Conservation (phyloP, 2,113 vertebrate genomes). For the Sminthopsis crassicaudata region DNA sequence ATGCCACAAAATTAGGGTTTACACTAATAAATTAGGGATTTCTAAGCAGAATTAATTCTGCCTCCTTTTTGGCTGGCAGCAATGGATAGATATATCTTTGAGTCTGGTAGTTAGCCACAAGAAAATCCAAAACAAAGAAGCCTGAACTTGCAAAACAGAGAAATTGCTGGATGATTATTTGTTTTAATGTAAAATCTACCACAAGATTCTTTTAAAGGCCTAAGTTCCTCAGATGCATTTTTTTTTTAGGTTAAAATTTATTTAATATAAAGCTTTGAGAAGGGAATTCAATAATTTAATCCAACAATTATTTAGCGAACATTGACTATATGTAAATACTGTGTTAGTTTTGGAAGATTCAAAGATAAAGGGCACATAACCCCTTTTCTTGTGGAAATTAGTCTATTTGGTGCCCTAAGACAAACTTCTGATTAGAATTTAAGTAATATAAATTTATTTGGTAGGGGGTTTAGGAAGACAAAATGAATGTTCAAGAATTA, state of each 20-base stretch:
- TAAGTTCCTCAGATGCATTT: background rate
- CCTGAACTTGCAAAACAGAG: background rate
- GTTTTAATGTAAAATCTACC: fast-evolving
- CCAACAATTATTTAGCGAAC: background rate
- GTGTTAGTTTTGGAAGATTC: background rate
- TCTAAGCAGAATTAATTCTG: constrained; percentile 46
- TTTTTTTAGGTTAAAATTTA: background rate
- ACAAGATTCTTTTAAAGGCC: background rate
- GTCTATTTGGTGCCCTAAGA: background rate
- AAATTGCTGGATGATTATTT: background rate
- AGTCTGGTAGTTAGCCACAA: constrained; percentile 67
- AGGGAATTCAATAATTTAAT: background rate
- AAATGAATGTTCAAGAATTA: background rate
- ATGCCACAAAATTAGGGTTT: background rate
- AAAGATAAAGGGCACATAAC: background rate
- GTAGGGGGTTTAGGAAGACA: background rate
- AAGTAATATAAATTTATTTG: background rate
- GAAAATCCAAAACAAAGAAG: background rate
- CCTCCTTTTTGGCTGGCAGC: constrained; percentile 27
- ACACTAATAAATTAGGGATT: background rate
- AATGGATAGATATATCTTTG: constrained; percentile 45
- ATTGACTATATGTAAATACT: background rate
- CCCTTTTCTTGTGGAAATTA: background rate
- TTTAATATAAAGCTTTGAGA: background rate
- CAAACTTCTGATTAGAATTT: background rate